Evolutionary conservation across 2,888 invertebrate genomes (phyloP), one percentile per base, ranked within the genome.

Genomic region (Dorcus hopei): DNA sequence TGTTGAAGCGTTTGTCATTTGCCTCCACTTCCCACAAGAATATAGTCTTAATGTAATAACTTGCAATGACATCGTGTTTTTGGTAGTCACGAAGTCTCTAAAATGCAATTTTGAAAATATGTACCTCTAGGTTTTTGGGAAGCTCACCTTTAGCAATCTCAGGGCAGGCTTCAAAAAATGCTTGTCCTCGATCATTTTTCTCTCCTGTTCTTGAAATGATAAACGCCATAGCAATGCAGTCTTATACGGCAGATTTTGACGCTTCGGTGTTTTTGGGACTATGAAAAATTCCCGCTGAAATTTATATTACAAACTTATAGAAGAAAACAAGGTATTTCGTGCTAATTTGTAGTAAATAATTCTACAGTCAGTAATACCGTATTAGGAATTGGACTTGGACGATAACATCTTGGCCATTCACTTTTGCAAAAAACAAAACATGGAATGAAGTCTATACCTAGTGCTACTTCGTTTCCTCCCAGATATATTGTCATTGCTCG

Each of bases 1-100:
- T 70, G 14, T 14, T 14, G 14, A 14, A 14, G 14, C 14, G 14
- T n/a, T 42, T 43, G 39, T 58, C 61, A 14, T 51, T 59, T 6
- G 65, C 67, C n/a, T 72, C 71, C 0, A 68, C 60, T 9, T 80
- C 80, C 74, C 79, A 80, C 51, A 81, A 77, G 65, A 81, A 80
- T 1, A 84, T 60, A 0, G 82, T 83, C 68, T 85, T 85, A 1
- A 85, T 80, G 52, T 80, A 83, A 63, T 85, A 85, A 62, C 85
- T 85, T 0, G 82, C 80, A 11, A 85, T 76, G 8, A 72, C 72
- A 1, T 74, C 64, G 78, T 82, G 80, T 0, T 71, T 69, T 43
- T 74, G 75, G 0, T 75, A 70, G 63, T 84, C 82, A 3, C 84
- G 79, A 2, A 85, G 67, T 72, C 82, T 83, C 75, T 85, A 56